phyloP scores from a whole-genome alignment of 2,888 invertebrate genomes.

The Melanostoma mellinum region DNA sequence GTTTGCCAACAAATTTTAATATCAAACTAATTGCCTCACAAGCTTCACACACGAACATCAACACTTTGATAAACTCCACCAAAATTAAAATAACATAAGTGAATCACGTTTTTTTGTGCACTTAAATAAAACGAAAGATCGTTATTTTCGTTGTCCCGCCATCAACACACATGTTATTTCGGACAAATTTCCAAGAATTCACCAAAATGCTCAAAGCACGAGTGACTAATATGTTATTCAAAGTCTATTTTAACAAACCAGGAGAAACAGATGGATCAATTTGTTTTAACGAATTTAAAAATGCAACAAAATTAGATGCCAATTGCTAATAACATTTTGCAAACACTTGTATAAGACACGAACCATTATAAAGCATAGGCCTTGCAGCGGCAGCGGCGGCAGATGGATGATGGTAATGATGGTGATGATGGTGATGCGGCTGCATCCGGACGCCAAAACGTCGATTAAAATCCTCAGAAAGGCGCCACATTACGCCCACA shows the following conservation, averaged over 20 bases:
- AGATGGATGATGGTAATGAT: constrained; percentile 75
- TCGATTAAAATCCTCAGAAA: constrained; percentile 82
- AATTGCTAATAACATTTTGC: not conserved
- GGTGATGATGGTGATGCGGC: constrained; percentile 78
- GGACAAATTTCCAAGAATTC: constrained; percentile 56
- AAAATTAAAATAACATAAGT: not conserved
- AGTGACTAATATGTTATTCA: constrained; percentile 55
- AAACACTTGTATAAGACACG: constrained; percentile 34
- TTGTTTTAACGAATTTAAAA: not conserved
- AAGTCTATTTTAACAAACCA: constrained; percentile 1
- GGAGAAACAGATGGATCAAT: no score
- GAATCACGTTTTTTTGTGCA: constrained; percentile 36
- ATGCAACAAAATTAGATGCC: no score
- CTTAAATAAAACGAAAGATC: constrained; percentile 8
- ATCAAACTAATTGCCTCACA: no score
- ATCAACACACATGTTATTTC: constrained; percentile 45
- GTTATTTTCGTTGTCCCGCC: constrained; percentile 27
- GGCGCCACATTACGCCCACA: constrained; percentile 82
- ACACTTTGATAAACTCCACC: no score
- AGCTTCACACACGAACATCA: no score
- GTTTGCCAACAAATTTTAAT: no score
- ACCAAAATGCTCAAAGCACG: constrained; percentile 19
- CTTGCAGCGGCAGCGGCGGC: constrained; percentile 74
- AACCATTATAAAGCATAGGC: constrained; percentile 80
- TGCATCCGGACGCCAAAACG: constrained; percentile 82